phyloP scores from a whole-genome alignment of 2,888 invertebrate species.

The Ecdyonurus torrentis region DNA sequence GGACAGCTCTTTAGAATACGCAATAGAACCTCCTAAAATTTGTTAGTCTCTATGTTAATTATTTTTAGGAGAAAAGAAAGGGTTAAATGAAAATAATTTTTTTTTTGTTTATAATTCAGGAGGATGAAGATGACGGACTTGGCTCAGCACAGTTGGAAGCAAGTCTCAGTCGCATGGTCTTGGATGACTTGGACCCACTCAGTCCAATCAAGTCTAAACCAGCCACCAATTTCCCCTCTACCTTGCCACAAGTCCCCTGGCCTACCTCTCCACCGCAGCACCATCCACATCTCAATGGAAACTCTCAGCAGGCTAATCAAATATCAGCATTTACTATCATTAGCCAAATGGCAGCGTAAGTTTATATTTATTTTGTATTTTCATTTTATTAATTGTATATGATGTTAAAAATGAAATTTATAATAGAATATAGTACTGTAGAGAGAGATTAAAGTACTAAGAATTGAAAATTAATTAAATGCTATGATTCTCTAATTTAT shows the following conservation, averaged over 20 bases:
- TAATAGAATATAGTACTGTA: background rate
- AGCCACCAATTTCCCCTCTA: slow-evolving; percentile 25
- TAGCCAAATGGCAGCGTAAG: background rate
- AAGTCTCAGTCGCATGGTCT: slow-evolving; percentile 21
- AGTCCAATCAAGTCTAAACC: slow-evolving; percentile 7
- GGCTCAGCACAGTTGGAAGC: slow-evolving; percentile 15
- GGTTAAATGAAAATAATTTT: too few relatives aligned
- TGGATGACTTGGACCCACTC: slow-evolving; percentile 19
- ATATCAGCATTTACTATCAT: background rate
- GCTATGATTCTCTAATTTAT: too few relatives aligned
- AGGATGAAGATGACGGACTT: slow-evolving; percentile 10
- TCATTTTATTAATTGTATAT: too few relatives aligned
- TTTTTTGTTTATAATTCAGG: too few relatives aligned
- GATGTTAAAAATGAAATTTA: too few relatives aligned
- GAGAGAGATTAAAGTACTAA: too few relatives aligned
- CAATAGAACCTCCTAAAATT: too few relatives aligned
- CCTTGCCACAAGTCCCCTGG: slow-evolving; percentile 28
- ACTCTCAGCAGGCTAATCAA: too few relatives aligned
- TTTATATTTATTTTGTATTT: background rate
- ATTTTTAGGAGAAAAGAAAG: background rate
- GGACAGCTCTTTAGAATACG: too few relatives aligned
- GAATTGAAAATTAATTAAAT: too few relatives aligned
- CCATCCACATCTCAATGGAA: slow-evolving; percentile 20
- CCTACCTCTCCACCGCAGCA: slow-evolving; percentile 23
- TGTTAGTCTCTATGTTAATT: too few relatives aligned